These are phyloP conservation scores for Gibbula magus DNA, from an alignment of 2,888 invertebrate species.

Conservation along the genomic window DNA sequence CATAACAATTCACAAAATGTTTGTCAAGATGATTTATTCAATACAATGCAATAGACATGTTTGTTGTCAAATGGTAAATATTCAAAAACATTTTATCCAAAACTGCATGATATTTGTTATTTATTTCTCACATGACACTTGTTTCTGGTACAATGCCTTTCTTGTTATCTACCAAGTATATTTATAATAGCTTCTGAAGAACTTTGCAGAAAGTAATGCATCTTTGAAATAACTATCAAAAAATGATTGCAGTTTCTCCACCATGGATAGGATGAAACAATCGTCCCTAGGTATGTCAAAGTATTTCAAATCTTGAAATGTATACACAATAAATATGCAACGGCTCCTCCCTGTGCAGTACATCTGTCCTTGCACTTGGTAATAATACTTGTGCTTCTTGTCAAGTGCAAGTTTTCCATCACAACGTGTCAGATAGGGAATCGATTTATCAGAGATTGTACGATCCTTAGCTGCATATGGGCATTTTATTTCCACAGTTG, in stretches of 20 bases:
- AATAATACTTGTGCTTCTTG: neutral
- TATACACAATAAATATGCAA: slow-evolving; percentile 15
- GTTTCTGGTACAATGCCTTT: no score
- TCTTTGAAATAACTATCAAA: neutral
- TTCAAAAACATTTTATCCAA: no score
- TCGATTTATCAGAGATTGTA: neutral
- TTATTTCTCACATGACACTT: no score
- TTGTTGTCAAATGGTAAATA: no score
- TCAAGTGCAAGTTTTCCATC: neutral
- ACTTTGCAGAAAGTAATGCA: neutral
- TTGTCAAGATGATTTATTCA: no score
- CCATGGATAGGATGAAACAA: neutral
- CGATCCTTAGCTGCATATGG: neutral
- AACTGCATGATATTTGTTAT: no score
- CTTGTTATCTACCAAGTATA: neutral
- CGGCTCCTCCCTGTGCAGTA: neutral
- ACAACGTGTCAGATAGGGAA: neutral
- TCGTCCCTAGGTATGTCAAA: neutral
- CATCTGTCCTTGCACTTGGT: slow-evolving; percentile 10
- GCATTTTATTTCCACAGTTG: slow-evolving; percentile 6
- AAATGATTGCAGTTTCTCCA: neutral
- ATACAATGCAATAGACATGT: no score
- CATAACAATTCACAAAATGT: no score
- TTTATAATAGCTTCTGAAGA: neutral
- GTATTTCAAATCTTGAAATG: slow-evolving; percentile 8